Percentiles rank a stretch among this genome's conserved stretches.
phyloP scores from a whole-genome alignment of 92 coral and sea anemone species.

The Chrysogorgia sp. region DNA sequence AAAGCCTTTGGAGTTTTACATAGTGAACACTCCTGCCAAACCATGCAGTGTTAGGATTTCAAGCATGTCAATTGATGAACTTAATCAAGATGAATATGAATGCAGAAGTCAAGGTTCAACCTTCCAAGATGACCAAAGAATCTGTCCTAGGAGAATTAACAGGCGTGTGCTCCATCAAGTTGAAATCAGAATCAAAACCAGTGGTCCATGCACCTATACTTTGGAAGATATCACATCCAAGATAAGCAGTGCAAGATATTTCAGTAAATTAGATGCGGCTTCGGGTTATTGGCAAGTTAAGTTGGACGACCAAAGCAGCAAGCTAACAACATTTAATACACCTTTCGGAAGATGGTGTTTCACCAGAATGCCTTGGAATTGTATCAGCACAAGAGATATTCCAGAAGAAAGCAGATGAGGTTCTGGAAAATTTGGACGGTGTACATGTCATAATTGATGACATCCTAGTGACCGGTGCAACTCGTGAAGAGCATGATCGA shows the following conservation, averaged over 20 bases:
- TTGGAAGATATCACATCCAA: not conserved
- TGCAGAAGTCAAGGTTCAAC: slow-evolving; percentile 7
- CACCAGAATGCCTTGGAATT: slow-evolving; percentile 9
- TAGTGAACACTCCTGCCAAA: slow-evolving; percentile 22
- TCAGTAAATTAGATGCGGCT: slow-evolving; percentile 1
- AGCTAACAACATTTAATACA: not conserved
- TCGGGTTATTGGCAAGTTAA: slow-evolving; percentile 19
- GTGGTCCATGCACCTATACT: no score
- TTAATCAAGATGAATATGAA: not conserved
- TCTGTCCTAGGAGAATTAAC: slow-evolving; percentile 5
- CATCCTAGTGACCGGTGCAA: not conserved
- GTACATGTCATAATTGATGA: not conserved
- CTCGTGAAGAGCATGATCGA: slow-evolving; percentile 28
- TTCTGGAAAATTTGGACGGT: slow-evolving; percentile 1
- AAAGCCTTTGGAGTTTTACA: slow-evolving; percentile 17
- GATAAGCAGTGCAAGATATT: slow-evolving; percentile 1
- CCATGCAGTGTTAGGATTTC: slow-evolving; percentile 22
- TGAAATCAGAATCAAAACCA: not conserved
- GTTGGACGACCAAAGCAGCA: slow-evolving; percentile 6
- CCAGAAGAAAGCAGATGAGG: slow-evolving; percentile 12
- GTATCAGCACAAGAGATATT: slow-evolving; percentile 10
- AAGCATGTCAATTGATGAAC: slow-evolving; percentile 18
- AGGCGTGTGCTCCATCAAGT: slow-evolving; percentile 10
- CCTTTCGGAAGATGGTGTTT: not conserved
- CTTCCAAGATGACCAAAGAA: not conserved